A percentile compares a stretch with the other conserved stretches of the same genome.
These are phyloP conservation scores for Cotesia typhae DNA, from an alignment of 1,140 invertebrate genomes.

Conservation along the genomic window DNA sequence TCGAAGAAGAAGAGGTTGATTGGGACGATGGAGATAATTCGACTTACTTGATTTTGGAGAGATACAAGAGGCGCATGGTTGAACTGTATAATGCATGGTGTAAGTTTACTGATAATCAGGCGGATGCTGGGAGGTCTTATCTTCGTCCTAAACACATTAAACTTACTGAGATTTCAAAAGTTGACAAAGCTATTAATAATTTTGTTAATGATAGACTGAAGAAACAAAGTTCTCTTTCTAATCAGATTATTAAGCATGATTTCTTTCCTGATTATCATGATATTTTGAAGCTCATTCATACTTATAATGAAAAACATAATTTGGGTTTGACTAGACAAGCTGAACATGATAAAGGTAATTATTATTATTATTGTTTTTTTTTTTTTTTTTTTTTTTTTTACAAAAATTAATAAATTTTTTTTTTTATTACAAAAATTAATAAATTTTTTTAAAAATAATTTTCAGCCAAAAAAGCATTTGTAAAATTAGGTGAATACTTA, in stretches of 20 bases:
- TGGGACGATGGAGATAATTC: slow-evolving; percentile 66
- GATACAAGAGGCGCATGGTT: slow-evolving; percentile 63
- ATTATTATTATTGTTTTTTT: not conserved
- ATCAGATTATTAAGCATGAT: slow-evolving; percentile 18
- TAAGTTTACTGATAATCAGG: slow-evolving; percentile 64
- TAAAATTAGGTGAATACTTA: slow-evolving; percentile 65
- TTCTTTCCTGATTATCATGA: slow-evolving; percentile 70
- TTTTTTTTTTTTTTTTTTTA: not conserved
- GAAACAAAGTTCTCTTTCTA: slow-evolving; percentile 48
- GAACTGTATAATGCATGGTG: slow-evolving; percentile 66
- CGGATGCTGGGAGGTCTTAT: slow-evolving; percentile 62
- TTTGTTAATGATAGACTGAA: slow-evolving; percentile 59
- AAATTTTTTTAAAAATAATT: slow-evolving; percentile 32
- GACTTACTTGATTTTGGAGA: slow-evolving; percentile 65
- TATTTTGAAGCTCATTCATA: slow-evolving; percentile 64
- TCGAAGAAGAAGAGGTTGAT: slow-evolving; percentile 63
- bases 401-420: slow-evolving; percentile 34
- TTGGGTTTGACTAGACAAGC: slow-evolving; percentile 57
- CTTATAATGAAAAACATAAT: slow-evolving; percentile 57
- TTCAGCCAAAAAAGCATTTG: slow-evolving; percentile 67
- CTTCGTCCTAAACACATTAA: slow-evolving; percentile 60
- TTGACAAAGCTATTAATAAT: slow-evolving; percentile 68
- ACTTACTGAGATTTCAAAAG: slow-evolving; percentile 59
- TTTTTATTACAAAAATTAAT: slow-evolving; percentile 26
- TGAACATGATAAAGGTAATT: slow-evolving; percentile 60